Conservation (phyloP, 2,113 vertebrate species). For the Pipra filicauda region DNA sequence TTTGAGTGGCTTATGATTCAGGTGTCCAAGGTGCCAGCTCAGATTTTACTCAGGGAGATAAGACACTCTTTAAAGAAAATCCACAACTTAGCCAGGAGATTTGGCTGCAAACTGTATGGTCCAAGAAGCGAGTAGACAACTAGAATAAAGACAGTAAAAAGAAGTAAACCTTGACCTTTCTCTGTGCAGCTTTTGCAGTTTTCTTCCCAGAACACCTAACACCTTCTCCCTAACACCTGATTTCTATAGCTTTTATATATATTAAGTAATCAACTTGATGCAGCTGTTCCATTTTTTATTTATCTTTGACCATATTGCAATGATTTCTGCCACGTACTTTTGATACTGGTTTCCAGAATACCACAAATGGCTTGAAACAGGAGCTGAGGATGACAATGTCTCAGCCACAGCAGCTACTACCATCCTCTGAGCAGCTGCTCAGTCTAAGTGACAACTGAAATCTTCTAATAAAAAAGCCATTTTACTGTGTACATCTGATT, state of each 20-base stretch:
- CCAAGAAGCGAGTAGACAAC: background rate
- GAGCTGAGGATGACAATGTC: background rate
- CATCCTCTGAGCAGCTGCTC: background rate
- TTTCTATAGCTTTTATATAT: background rate
- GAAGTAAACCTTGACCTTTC: background rate
- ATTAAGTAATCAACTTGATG: background rate
- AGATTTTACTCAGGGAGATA: background rate
- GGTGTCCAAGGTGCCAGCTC: background rate
- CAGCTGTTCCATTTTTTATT: background rate
- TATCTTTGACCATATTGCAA: background rate
- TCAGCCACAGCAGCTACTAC: background rate
- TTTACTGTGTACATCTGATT: background rate
- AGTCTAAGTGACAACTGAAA: background rate
- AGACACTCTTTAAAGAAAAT: background rate
- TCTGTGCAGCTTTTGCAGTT: background rate
- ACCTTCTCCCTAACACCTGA: background rate
- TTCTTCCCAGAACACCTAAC: background rate
- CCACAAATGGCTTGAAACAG: background rate
- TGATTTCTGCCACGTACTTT: background rate
- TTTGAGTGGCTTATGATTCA: background rate
- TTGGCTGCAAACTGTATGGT: rapidly evolving
- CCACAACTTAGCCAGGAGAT: background rate
- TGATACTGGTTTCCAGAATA: background rate
- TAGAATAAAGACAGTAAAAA: background rate
- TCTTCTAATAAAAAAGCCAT: background rate